Evolutionary conservation across 2,113 vertebrate genomes (phyloP).

Genomic region (Conger conger): DNA sequence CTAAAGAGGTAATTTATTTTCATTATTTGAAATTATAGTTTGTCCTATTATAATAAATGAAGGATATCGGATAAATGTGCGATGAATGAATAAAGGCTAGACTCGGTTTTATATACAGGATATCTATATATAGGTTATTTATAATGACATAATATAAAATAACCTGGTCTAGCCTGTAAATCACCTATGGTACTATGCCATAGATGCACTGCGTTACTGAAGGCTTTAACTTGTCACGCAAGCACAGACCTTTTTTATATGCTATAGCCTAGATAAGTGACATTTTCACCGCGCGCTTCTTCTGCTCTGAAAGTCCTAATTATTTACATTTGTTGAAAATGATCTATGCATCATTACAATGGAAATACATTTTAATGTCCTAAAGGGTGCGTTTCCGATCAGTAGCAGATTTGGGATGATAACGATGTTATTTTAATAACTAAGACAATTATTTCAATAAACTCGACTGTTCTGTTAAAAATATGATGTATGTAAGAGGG

Average conservation of each 20-base stretch:
- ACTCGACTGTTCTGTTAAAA: neutral
- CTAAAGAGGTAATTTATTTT: slow-evolving; percentile 24
- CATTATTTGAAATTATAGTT: neutral
- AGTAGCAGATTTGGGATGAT: neutral
- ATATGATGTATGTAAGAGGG: neutral
- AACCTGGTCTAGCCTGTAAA: too few species aligned
- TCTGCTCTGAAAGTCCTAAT: neutral
- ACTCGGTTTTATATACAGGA: too few species aligned
- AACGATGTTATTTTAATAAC: neutral
- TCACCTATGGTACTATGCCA: too few species aligned
- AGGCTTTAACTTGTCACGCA: neutral
- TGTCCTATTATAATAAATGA: neutral
- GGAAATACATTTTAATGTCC: too few species aligned
- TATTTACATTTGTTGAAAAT: neutral
- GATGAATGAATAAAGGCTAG: neutral
- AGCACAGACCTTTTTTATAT: neutral
- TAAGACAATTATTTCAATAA: neutral
- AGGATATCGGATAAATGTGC: neutral
- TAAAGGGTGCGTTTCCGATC: neutral
- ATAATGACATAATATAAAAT: too few species aligned
- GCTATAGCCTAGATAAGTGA: too few species aligned
- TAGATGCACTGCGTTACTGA: too few species aligned
- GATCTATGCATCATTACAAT: too few species aligned
- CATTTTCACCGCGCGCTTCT: neutral
- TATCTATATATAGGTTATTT: too few species aligned